phyloP scores from a whole-genome alignment of 2,797 vertebrate genomes.

The Spondyliosoma cantharus region DNA sequence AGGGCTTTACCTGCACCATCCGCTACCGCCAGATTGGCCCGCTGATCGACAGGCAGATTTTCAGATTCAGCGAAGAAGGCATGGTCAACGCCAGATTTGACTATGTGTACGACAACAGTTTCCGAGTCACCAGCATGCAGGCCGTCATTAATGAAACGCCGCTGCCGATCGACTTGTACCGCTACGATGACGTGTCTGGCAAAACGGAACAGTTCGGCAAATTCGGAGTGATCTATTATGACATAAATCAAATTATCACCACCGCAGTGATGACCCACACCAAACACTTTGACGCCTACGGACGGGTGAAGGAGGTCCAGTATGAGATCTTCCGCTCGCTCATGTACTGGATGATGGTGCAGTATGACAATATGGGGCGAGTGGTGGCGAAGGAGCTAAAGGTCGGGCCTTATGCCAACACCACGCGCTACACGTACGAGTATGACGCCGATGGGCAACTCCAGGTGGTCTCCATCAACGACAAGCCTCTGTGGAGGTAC shows the following conservation, averaged over 20 bases:
- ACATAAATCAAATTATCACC: conserved; percentile 99
- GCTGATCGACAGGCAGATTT: conserved; percentile 97
- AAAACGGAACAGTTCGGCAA: conserved; percentile 99
- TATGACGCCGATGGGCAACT: conserved; percentile 96
- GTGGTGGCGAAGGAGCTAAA: conserved; percentile 97
- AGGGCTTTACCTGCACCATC: conserved; percentile 97
- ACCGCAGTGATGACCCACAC: conserved; percentile 99
- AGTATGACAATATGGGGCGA: conserved; percentile 98
- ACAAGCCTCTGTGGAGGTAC: conserved; percentile 97
- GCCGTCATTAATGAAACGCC: conserved; percentile 98
- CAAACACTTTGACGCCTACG: conserved; percentile 98
- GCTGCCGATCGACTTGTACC: conserved; percentile 96
- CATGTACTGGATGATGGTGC: conserved; percentile 99
- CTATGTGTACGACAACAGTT: conserved; percentile 99
- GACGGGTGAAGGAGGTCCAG: conserved; percentile 97
- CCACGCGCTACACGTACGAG: conserved; percentile 95
- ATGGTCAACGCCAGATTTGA: conserved; percentile 99
- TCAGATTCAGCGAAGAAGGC: conserved; percentile 97
- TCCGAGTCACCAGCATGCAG: conserved; percentile 99
- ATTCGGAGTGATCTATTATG: conserved; percentile 98
- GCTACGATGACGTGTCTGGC: conserved; percentile 97
- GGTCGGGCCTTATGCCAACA: conserved; percentile 98
- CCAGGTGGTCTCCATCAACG: conserved; percentile 96
- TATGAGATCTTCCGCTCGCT: conserved; percentile 99
- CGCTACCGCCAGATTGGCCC: conserved; percentile 98